A percentile compares a stretch with the other conserved stretches of the same genome.
These are phyloP conservation scores for Gila robusta DNA, from an alignment of 2,797 vertebrate species.

Conservation along the genomic window DNA sequence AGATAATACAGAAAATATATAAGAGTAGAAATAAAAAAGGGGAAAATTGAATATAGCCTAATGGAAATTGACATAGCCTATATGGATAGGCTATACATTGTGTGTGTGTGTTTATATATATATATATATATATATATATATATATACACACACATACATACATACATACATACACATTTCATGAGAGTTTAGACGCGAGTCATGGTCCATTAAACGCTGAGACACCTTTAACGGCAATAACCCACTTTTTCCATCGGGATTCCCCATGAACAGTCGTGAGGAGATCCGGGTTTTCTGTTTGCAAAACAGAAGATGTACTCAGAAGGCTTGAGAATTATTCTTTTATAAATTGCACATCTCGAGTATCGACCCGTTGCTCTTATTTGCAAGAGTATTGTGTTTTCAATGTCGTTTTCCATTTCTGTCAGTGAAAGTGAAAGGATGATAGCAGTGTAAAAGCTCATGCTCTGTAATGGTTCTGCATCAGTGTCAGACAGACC, in stretches of 20 bases:
- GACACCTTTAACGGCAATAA: conserved; percentile 15
- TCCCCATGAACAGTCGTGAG: conserved; percentile 24
- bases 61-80: not conserved
- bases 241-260: conserved; percentile 38
- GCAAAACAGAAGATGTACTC: not conserved
- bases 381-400: conserved; percentile 1
- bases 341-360: conserved; percentile 2
- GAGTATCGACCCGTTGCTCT: conserved; percentile 3
- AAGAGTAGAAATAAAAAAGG: not conserved
- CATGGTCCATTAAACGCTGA: conserved; percentile 25
- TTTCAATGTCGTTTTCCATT: not conserved
- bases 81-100: too few relatives aligned
- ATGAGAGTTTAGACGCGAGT: not conserved
- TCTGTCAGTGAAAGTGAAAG: not conserved
- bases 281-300: conserved; percentile 16
- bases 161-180: too few relatives aligned
- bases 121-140: too few relatives aligned
- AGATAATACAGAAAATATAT: not conserved
- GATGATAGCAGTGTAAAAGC: not conserved
- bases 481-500: not conserved
- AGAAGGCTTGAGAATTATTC: not conserved
- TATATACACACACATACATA: too few relatives aligned
- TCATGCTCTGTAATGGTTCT: not conserved
- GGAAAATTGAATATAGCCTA: not conserved
- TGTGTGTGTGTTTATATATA: too few relatives aligned